A percentile compares a stretch with the other conserved stretches of the same genome.
phyloP scores from a whole-genome alignment of 1,140 invertebrate genomes.

The Mycetomoellerius zeteki region DNA sequence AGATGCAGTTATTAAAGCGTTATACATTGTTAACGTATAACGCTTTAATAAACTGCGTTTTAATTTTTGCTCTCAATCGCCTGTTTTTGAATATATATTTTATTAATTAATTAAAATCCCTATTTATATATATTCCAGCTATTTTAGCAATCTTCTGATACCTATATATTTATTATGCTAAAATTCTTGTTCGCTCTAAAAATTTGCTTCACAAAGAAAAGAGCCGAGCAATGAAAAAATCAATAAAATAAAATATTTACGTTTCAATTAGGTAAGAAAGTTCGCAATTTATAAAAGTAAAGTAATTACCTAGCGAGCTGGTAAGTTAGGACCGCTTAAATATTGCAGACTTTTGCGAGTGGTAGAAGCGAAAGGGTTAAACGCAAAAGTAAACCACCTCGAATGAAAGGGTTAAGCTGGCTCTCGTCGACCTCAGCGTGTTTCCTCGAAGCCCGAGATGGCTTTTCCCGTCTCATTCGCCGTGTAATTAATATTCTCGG shows the following conservation, averaged over 20 bases:
- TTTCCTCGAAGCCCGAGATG: slow-evolving; percentile 60
- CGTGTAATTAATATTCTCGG: slow-evolving; percentile 78
- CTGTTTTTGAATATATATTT: too few species aligned
- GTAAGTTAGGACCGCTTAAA: slow-evolving; percentile 56
- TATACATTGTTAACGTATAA: too few species aligned
- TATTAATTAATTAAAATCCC: neutral
- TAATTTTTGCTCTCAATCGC: too few species aligned
- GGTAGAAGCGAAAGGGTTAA: slow-evolving; percentile 57
- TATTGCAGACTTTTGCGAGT: slow-evolving; percentile 55
- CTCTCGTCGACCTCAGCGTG: slow-evolving; percentile 58
- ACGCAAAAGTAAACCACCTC: slow-evolving; percentile 62
- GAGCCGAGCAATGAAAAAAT: slow-evolving; percentile 6
- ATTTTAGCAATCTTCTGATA: neutral
- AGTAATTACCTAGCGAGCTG: slow-evolving; percentile 48
- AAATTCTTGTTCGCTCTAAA: neutral
- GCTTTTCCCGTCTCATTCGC: slow-evolving; percentile 63
- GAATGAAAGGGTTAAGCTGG: slow-evolving; percentile 54
- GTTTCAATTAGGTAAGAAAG: slow-evolving; percentile 46
- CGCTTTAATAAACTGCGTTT: too few species aligned
- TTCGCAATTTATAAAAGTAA: slow-evolving; percentile 57
- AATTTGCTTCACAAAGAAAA: neutral
- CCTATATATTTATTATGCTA: neutral
- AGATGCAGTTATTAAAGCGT: too few species aligned
- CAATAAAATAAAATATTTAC: slow-evolving; percentile 60
- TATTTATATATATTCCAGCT: neutral